phyloP scores from a whole-genome alignment of 1,140 invertebrate species.

The Pseudomyrmex concolor region DNA sequence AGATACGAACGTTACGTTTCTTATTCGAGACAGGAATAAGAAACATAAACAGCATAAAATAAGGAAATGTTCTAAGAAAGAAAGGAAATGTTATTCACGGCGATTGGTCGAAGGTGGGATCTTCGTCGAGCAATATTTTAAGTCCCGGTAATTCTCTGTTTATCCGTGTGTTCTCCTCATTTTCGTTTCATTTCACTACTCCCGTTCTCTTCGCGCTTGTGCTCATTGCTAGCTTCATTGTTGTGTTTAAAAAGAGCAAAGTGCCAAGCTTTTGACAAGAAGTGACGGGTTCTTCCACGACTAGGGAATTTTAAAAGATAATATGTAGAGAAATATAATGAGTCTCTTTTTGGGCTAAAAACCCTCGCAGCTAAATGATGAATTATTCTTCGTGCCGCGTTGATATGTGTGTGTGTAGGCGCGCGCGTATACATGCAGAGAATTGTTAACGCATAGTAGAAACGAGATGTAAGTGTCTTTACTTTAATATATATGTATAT shows the following conservation, averaged over 20 bases:
- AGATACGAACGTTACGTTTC: background rate
- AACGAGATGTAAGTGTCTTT: too few relatives aligned
- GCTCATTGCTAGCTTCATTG: background rate
- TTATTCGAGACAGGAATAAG: constrained; percentile 11
- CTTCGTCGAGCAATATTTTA: constrained; percentile 48
- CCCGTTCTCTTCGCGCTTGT: background rate
- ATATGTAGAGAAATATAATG: background rate
- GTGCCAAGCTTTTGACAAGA: constrained; percentile 18
- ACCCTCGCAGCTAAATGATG: background rate
- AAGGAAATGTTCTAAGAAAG: background rate
- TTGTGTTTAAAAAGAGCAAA: constrained; percentile 8
- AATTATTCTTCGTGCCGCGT: background rate
- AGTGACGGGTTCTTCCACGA: background rate
- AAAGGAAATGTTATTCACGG: constrained; percentile 48
- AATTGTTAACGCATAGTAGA: too few relatives aligned
- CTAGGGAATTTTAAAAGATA: background rate
- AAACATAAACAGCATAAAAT: constrained; percentile 36
- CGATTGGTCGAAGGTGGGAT: constrained; percentile 49
- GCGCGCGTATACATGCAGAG: background rate
- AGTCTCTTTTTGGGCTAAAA: constrained; percentile 3
- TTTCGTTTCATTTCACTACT: constrained; percentile 26
- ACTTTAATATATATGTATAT: too few relatives aligned
- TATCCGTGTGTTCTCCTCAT: background rate
- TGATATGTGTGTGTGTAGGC: background rate
- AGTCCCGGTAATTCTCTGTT: constrained; percentile 25